phyloP scores from a whole-genome alignment of 2,888 invertebrate genomes.

The Alentia gelatinosa region DNA sequence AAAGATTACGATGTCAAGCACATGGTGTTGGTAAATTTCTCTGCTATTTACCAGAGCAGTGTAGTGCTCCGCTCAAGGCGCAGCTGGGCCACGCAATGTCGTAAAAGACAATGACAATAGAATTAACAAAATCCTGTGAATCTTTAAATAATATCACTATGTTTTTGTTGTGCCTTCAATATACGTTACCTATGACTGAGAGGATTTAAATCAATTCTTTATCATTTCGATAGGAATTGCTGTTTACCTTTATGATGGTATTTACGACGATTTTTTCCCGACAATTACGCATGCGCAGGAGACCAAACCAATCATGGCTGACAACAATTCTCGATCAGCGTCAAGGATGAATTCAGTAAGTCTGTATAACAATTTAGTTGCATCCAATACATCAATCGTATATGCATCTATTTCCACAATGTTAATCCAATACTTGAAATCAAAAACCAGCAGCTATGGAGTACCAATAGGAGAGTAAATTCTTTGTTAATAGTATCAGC shows the following conservation, averaged over 20 bases:
- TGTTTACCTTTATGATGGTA: not conserved
- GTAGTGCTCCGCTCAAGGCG: slow-evolving; percentile 32
- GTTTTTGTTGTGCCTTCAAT: not conserved
- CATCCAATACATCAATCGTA: too few relatives aligned
- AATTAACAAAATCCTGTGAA: not conserved
- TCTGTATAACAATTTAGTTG: not conserved
- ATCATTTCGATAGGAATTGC: not conserved
- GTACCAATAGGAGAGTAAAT: too few relatives aligned
- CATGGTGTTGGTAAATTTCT: slow-evolving; percentile 51
- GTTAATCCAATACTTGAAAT: too few relatives aligned
- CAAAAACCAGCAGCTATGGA: too few relatives aligned
- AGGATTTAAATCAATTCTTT: not conserved
- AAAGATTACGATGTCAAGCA: slow-evolving; percentile 45
- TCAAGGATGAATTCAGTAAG: slow-evolving; percentile 41
- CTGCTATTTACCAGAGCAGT: slow-evolving; percentile 48
- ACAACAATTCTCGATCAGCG: slow-evolving; percentile 17
- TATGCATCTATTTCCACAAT: too few relatives aligned
- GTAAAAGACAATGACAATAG: slow-evolving; percentile 54
- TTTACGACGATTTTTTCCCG: slow-evolving; percentile 29
- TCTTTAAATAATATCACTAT: not conserved
- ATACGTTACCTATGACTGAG: not conserved
- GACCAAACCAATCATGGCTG: slow-evolving; percentile 52
- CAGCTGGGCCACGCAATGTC: slow-evolving; percentile 57
- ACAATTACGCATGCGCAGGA: slow-evolving; percentile 46
- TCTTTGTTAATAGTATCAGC: too few relatives aligned